Conservation (phyloP, 2,797 vertebrate genomes). For the Dermochelys coriacea region DNA sequence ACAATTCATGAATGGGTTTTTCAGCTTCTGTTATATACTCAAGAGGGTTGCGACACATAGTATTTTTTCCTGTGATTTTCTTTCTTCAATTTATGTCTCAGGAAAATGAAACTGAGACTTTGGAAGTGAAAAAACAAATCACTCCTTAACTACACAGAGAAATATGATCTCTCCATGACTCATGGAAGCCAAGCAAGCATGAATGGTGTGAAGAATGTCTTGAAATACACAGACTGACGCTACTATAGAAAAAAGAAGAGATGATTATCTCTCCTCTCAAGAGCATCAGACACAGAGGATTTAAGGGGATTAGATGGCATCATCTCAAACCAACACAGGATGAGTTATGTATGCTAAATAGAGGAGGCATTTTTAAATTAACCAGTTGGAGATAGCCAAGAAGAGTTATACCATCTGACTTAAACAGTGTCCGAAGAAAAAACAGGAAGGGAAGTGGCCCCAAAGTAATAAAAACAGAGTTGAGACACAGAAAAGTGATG, state of each 20-base stretch:
- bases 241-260: background rate
- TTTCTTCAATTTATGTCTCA: constrained; percentile 10
- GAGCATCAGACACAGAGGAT: background rate
- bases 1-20: background rate
- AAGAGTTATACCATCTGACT: background rate
- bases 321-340: background rate
- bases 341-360: background rate
- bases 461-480: background rate
- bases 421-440: background rate
- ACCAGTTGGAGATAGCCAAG: background rate
- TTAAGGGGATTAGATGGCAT: background rate
- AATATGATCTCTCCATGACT: background rate
- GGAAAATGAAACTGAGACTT: constrained; percentile 27
- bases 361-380: background rate
- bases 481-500: background rate
- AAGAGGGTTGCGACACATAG: constrained; percentile 6
- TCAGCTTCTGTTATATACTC: constrained; percentile 36
- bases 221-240: background rate
- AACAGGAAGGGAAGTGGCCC: constrained; percentile 11
- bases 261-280: background rate
- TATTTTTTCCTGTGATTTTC: constrained; percentile 34
- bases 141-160: constrained; percentile 45
- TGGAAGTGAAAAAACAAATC: constrained; percentile 6
- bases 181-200: background rate
- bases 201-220: background rate